phyloP scores from a whole-genome alignment of 2,888 invertebrate genomes.

The Kuschelorhynchus macadamiae region DNA sequence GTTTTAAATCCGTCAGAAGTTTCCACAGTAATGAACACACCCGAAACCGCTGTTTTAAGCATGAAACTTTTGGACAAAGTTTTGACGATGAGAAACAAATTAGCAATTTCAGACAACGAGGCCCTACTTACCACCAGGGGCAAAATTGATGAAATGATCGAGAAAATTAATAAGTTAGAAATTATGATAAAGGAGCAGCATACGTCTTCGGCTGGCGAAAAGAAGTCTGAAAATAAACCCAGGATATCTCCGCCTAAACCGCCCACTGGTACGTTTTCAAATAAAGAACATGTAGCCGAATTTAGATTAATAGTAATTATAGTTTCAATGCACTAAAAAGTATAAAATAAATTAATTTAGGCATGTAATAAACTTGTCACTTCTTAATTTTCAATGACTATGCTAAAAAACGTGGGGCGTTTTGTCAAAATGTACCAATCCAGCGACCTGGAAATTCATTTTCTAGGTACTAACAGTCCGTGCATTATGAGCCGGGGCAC shows the following conservation, averaged over 20 bases:
- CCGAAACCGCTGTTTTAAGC: neutral
- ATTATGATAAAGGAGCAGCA: slow-evolving; percentile 11
- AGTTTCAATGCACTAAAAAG: too few species aligned
- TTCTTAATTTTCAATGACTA: too few species aligned
- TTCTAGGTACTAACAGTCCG: too few species aligned
- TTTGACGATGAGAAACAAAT: neutral
- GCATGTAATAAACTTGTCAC: too few species aligned
- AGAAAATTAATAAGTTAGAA: slow-evolving; percentile 31
- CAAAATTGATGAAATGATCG: slow-evolving; percentile 28
- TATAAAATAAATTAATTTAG: too few species aligned
- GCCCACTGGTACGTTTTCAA: slow-evolving; percentile 18
- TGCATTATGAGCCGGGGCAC: too few species aligned
- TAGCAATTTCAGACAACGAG: neutral
- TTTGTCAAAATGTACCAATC: too few species aligned
- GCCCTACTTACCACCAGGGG: neutral
- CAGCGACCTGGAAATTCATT: too few species aligned
- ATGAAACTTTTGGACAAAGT: neutral
- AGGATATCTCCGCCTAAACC: slow-evolving; percentile 30
- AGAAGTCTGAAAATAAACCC: slow-evolving; percentile 22
- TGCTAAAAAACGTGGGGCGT: too few species aligned
- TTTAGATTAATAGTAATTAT: too few species aligned
- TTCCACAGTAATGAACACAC: neutral
- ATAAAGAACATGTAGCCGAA: too few species aligned
- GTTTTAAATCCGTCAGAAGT: neutral
- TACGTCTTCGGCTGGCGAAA: neutral